Percentiles rank a stretch among this genome's conserved stretches.
Conservation (phyloP, 2,797 vertebrate species). For the Corythornis leucogaster region DNA sequence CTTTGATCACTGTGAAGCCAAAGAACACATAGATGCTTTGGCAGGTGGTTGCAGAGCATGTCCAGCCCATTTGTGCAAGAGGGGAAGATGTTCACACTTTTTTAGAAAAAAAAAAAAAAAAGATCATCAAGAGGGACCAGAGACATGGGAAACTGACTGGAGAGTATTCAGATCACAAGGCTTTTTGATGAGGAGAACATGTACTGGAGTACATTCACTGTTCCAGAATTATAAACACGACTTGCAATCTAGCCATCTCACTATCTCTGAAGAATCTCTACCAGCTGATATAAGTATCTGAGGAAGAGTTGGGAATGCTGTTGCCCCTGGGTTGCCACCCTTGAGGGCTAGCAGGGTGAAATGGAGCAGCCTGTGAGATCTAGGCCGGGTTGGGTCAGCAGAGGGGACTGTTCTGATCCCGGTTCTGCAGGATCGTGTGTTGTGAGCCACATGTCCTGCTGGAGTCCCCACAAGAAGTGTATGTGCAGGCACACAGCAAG, state of each 20-base stretch:
- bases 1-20: neutral
- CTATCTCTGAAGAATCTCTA: constrained; percentile 23
- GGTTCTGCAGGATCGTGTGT: neutral
- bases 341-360: neutral
- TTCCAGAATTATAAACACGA: constrained; percentile 11
- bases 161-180: neutral
- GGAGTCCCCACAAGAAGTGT: neutral
- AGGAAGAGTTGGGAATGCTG: neutral
- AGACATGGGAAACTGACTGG: neutral
- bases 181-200: neutral
- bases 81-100: neutral
- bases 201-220: neutral
- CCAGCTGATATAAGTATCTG: neutral
- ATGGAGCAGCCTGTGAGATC: neutral
- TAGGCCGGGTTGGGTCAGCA: neutral
- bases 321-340: neutral
- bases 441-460: neutral
- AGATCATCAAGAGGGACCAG: neutral
- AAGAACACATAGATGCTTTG: neutral
- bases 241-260: neutral
- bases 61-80: neutral
- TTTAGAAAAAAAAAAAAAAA: neutral
- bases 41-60: neutral
- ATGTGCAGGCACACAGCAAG: neutral
- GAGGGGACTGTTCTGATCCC: neutral